These are phyloP conservation scores for Tetropium fuscum DNA, from an alignment of 2,888 invertebrate species.

Conservation along the genomic window DNA sequence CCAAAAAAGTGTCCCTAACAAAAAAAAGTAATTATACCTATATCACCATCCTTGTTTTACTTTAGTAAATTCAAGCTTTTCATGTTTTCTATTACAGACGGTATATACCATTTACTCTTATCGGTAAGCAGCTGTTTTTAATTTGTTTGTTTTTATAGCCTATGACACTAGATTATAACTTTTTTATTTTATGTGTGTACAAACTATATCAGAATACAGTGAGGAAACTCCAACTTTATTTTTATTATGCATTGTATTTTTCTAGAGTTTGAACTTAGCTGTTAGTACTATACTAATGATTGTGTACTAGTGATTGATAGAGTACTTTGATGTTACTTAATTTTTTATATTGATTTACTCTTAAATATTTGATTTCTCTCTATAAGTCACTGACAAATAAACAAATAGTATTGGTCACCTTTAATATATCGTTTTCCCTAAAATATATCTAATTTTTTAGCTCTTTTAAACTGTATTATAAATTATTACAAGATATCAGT, in stretches of 20 bases:
- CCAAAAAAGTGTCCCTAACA: too few relatives aligned
- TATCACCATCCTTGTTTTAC: too few relatives aligned
- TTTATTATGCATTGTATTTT: constrained; percentile 61
- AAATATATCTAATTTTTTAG: too few relatives aligned
- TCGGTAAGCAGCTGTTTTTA: too few relatives aligned
- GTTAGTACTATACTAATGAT: background rate
- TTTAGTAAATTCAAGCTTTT: constrained; percentile 3
- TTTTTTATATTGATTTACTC: background rate
- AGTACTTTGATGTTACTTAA: background rate
- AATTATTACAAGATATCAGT: too few relatives aligned
- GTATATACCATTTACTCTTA: too few relatives aligned
- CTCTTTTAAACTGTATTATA: too few relatives aligned
- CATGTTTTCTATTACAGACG: constrained; percentile 38
- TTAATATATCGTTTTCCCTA: constrained; percentile 28
- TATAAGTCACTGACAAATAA: background rate
- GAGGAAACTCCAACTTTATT: constrained; percentile 60
- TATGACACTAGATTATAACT: too few relatives aligned
- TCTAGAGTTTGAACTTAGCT: constrained; percentile 43
- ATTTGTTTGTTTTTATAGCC: too few relatives aligned
- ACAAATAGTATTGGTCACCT: constrained; percentile 31
- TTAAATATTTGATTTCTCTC: background rate
- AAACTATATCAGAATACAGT: constrained; percentile 49
- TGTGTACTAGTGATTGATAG: background rate
- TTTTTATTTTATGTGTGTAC: constrained; percentile 19
- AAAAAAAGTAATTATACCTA: too few relatives aligned